These are phyloP conservation scores for Colaptes auratus DNA, from an alignment of 2,113 vertebrate genomes.

Conservation along the genomic window DNA sequence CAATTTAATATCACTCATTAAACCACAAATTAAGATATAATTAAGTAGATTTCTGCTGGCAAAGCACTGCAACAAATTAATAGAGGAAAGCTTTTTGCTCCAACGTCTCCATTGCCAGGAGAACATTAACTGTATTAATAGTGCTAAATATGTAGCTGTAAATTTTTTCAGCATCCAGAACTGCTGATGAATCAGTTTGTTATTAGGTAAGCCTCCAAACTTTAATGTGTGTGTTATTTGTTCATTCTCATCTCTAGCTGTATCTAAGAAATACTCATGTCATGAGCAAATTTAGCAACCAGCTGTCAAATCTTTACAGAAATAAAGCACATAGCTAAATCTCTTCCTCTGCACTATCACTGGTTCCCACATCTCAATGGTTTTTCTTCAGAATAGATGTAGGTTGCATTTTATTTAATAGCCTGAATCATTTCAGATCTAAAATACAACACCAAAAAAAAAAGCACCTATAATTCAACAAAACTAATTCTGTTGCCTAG, in stretches of 20 bases:
- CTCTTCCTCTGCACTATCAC: background rate
- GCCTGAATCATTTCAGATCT: background rate
- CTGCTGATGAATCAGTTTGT: background rate
- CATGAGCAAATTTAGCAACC: background rate
- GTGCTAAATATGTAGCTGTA: background rate
- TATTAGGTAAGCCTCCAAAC: background rate
- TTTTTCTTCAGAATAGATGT: background rate
- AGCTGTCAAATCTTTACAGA: background rate
- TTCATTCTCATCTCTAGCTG: background rate
- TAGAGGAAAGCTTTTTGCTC: background rate
- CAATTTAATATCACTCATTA: background rate
- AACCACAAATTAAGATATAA: slow-evolving; percentile 20
- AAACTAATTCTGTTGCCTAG: background rate
- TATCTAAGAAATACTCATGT: background rate
- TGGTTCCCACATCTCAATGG: rapidly evolving
- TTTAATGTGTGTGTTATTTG: background rate
- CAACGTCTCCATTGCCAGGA: background rate
- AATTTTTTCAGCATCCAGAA: background rate
- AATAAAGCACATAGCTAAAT: background rate
- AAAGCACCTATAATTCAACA: background rate
- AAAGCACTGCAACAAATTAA: background rate
- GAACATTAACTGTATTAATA: background rate
- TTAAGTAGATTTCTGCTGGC: background rate
- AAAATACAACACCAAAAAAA: background rate
- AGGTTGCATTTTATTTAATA: background rate